phyloP scores from a whole-genome alignment of 2,888 invertebrate species.

The Microdon myrmicae region DNA sequence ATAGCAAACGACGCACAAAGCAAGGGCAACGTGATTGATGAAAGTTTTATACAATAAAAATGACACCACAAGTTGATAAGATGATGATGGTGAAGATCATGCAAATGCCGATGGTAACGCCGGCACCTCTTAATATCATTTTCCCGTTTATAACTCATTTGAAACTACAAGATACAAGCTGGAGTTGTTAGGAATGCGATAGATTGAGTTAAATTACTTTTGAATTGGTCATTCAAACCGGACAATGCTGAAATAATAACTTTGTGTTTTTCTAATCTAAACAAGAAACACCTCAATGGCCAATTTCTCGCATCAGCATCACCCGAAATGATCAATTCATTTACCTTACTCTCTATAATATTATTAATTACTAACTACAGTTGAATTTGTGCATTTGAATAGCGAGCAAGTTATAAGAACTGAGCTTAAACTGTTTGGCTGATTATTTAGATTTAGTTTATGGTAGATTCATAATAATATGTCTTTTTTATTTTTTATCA shows the following conservation, averaged over 20 bases:
- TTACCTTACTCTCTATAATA: slow-evolving; percentile 24
- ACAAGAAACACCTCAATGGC: too few species aligned
- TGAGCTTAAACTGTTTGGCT: slow-evolving; percentile 34
- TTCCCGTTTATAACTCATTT: slow-evolving; percentile 16
- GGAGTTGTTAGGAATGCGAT: slow-evolving; percentile 40
- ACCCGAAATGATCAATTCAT: slow-evolving; percentile 19
- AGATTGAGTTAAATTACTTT: slow-evolving; percentile 9
- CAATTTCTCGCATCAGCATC: slow-evolving; percentile 26
- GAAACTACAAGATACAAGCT: slow-evolving; percentile 32
- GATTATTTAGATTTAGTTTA: slow-evolving; percentile 11
- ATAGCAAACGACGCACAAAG: slow-evolving; percentile 15
- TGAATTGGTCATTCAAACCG: slow-evolving; percentile 34
- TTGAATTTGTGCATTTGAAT: slow-evolving; percentile 38
- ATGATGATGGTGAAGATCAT: slow-evolving; percentile 13
- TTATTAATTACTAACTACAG: slow-evolving; percentile 32
- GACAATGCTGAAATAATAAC: too few species aligned
- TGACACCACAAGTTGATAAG: not conserved
- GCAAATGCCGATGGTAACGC: not conserved
- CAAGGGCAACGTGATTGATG: slow-evolving; percentile 10
- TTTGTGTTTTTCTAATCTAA: too few species aligned
- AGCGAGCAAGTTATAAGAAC: slow-evolving; percentile 42
- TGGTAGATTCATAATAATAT: slow-evolving; percentile 7
- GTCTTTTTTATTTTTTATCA: slow-evolving; percentile 41
- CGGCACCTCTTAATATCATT: slow-evolving; percentile 14
- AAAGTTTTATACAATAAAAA: slow-evolving; percentile 22